These are phyloP conservation scores for Mellivora capensis DNA, from an alignment of 2,113 vertebrate species.

Conservation along the genomic window DNA sequence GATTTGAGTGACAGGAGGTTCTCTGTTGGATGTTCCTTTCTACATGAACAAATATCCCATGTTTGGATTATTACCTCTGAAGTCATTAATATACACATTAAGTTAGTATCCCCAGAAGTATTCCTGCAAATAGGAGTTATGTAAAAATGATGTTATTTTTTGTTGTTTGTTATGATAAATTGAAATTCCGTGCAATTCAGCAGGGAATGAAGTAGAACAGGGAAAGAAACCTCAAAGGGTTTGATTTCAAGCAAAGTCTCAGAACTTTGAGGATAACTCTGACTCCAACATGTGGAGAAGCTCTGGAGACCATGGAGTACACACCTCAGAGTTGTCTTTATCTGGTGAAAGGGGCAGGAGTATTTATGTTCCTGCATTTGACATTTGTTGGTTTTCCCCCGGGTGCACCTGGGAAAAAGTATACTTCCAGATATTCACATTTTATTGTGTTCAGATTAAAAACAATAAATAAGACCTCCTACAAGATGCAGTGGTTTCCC, in stretches of 20 bases:
- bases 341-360: background rate
- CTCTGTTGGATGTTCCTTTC: background rate
- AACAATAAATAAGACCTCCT: background rate
- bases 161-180: background rate
- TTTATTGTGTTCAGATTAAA: background rate
- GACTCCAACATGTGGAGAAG: background rate
- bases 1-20: background rate
- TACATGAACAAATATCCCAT: background rate
- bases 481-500: background rate
- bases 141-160: background rate
- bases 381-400: background rate
- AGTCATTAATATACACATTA: background rate
- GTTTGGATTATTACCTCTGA: background rate
- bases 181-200: background rate
- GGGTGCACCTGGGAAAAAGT: too few species aligned
- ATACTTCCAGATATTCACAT: background rate
- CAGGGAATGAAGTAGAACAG: background rate
- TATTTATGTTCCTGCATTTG: background rate
- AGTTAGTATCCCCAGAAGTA: background rate
- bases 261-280: background rate
- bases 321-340: background rate
- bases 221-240: background rate
- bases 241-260: background rate
- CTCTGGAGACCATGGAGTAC: background rate
- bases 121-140: background rate